phyloP scores from a whole-genome alignment of 2,797 vertebrate species.

The Ara ararauna region DNA sequence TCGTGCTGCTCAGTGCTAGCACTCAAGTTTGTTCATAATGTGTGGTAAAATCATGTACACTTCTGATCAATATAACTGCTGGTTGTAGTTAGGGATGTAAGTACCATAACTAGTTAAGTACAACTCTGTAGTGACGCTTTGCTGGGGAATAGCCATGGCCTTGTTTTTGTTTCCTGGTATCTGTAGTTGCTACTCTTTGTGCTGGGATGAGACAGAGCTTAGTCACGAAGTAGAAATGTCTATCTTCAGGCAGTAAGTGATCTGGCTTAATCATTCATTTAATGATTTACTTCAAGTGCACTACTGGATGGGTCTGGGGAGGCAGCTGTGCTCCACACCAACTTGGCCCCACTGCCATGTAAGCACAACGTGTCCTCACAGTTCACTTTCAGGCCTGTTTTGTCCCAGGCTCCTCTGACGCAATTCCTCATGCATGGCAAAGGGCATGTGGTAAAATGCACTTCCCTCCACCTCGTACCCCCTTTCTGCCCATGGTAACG shows the following conservation, averaged over 20 bases:
- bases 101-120: rapidly evolving
- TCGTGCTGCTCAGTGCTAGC: not conserved
- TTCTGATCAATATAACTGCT: rapidly evolving
- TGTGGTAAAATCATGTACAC: rapidly evolving
- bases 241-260: not conserved
- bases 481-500: rapidly evolving
- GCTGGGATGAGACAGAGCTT: not conserved
- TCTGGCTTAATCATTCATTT: not conserved
- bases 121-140: not conserved
- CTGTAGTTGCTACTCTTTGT: not conserved
- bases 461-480: rapidly evolving
- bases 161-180: not conserved
- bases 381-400: not conserved
- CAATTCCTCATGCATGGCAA: rapidly evolving
- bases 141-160: no score
- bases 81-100: no score
- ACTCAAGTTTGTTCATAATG: rapidly evolving
- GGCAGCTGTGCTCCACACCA: not conserved
- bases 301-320: rapidly evolving
- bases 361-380: rapidly evolving
- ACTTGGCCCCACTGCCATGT: rapidly evolving
- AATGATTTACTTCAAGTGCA: not conserved
- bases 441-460: not conserved
- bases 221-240: not conserved
- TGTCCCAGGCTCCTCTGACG: no score